A percentile compares a stretch with the other conserved stretches of the same genome.
phyloP scores from a whole-genome alignment of 2,113 vertebrate genomes.

The Lichenostomus cassidix region DNA sequence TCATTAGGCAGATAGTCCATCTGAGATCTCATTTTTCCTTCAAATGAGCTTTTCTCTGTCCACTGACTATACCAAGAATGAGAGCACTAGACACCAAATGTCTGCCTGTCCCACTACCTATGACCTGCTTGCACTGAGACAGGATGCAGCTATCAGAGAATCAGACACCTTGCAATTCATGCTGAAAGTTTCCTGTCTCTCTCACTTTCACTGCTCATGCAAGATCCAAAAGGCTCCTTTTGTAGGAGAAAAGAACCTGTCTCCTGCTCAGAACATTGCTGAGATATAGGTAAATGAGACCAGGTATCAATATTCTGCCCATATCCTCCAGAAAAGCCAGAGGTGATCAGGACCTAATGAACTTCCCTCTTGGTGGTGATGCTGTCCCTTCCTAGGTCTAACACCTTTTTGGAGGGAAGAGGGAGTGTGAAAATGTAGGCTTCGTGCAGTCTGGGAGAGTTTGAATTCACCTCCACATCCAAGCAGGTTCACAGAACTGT shows the following conservation, averaged over 20 bases:
- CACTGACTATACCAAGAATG: not conserved
- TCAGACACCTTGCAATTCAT: not conserved
- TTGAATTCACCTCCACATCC: not conserved
- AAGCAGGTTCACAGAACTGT: not conserved
- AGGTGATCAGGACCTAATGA: not conserved
- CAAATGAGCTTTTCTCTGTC: not conserved
- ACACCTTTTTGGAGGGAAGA: not conserved
- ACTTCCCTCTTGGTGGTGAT: not conserved
- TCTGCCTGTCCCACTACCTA: not conserved
- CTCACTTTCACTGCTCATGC: not conserved
- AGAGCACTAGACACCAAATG: not conserved
- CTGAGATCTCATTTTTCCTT: not conserved
- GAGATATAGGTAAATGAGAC: not conserved
- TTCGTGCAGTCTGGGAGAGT: not conserved
- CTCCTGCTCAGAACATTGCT: not conserved
- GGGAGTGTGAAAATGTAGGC: not conserved
- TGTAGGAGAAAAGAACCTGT: not conserved
- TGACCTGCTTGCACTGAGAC: not conserved
- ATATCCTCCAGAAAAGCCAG: not conserved
- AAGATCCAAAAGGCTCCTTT: not conserved
- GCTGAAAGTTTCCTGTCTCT: not conserved
- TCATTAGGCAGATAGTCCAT: not conserved
- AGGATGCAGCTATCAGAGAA: not conserved
- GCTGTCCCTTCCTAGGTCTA: not conserved
- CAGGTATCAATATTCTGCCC: not conserved